Conservation (phyloP, 2,113 vertebrate genomes). For the Indri indri region DNA sequence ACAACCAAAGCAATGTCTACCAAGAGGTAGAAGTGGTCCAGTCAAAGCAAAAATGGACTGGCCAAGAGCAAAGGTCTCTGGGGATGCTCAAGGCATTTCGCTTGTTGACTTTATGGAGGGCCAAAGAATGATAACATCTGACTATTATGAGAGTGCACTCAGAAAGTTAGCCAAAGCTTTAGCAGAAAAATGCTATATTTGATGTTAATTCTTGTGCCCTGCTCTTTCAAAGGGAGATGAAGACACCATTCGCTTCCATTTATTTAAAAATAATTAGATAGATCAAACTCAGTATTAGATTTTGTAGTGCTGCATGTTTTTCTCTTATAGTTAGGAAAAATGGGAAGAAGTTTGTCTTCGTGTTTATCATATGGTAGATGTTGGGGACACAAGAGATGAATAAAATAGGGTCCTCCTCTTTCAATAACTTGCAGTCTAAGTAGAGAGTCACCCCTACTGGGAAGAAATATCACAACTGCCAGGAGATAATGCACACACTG, state of each 20-base stretch:
- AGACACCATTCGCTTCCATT: background rate
- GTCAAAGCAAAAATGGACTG: no score
- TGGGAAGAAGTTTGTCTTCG: background rate
- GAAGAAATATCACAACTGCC: background rate
- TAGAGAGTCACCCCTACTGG: background rate
- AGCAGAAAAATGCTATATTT: background rate
- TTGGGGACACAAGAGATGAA: background rate
- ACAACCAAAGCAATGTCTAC: no score
- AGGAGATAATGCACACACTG: background rate
- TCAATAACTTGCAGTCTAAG: background rate
- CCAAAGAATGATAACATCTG: no score
- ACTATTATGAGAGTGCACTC: no score
- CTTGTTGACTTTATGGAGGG: no score
- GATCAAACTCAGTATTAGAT: background rate
- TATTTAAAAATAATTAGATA: background rate
- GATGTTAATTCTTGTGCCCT: background rate
- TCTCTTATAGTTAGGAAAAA: background rate
- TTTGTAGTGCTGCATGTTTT: background rate
- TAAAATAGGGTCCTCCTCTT: background rate
- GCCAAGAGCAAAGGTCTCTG: no score
- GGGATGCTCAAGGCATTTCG: no score
- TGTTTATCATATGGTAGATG: background rate
- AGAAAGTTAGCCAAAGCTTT: no score
- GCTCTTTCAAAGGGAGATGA: background rate
- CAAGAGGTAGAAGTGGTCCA: no score